A percentile compares a stretch with the other conserved stretches of the same genome.
Evolutionary conservation across 1,140 invertebrate genomes (phyloP).

Genomic region (Magallana ariakensis): DNA sequence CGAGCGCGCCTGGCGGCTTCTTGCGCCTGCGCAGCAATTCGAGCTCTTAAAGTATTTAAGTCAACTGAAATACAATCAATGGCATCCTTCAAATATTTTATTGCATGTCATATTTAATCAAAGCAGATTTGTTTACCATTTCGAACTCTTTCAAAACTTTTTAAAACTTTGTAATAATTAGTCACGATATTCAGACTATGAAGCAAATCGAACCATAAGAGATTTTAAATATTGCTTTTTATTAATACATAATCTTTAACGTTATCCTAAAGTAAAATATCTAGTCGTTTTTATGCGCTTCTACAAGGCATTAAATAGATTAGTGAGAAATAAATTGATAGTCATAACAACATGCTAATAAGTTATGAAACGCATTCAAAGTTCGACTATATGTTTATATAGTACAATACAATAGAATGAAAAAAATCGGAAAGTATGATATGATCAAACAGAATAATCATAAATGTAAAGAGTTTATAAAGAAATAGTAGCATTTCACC

Average conservation of each 20-base stretch:
- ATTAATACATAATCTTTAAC: too few relatives aligned
- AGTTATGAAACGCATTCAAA: constrained; percentile 25
- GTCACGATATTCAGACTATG: too few relatives aligned
- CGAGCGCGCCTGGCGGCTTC: constrained; percentile 24
- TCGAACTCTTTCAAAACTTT: too few relatives aligned
- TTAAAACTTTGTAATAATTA: too few relatives aligned
- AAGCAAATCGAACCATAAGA: too few relatives aligned
- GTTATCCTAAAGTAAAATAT: too few relatives aligned
- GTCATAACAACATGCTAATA: constrained; percentile 4
- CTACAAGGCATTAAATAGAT: constrained; percentile 10
- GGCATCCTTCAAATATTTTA: constrained; percentile 3
- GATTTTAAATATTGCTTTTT: too few relatives aligned
- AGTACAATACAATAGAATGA: constrained; percentile 10
- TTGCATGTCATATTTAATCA: too few relatives aligned
- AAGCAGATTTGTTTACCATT: too few relatives aligned
- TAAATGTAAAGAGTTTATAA: constrained; percentile 8
- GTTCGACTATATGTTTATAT: constrained; percentile 13
- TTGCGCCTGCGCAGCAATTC: constrained; percentile 50
- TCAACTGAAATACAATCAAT: constrained; percentile 52
- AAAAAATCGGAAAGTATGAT: constrained; percentile 17
- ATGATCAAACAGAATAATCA: constrained; percentile 30
- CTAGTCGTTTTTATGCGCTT: not conserved
- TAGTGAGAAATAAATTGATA: constrained; percentile 31
- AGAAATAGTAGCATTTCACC: constrained; percentile 30
- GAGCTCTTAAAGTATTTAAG: constrained; percentile 52